These are phyloP conservation scores for Phrynocephalus forsythii DNA, from an alignment of 2,797 vertebrate genomes.

Conservation along the genomic window DNA sequence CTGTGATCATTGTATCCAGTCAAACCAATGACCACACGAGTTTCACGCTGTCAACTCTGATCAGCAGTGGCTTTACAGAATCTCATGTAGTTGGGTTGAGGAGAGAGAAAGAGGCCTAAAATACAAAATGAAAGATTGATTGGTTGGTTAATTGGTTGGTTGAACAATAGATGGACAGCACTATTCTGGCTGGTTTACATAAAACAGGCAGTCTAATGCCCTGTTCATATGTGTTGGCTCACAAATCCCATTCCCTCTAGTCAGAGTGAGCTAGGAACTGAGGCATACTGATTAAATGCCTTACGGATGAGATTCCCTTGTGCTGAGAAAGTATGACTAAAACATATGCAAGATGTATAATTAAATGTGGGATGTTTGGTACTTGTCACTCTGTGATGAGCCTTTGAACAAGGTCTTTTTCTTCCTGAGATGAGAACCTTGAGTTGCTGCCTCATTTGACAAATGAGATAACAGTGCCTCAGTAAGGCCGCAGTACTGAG, in stretches of 20 bases:
- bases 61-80: too few species aligned
- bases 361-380: accelerated
- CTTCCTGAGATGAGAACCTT: not conserved
- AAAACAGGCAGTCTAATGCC: not conserved
- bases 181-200: too few species aligned
- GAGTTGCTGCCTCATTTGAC: slow-evolving; percentile 10
- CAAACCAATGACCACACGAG: too few species aligned
- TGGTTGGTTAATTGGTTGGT: too few species aligned
- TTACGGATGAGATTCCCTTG: accelerated
- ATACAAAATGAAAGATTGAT: too few species aligned
- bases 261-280: not conserved
- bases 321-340: not conserved
- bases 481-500: not conserved
- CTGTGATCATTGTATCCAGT: too few species aligned
- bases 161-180: too few species aligned
- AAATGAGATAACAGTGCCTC: not conserved
- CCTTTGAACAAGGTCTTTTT: not conserved
- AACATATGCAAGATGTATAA: not conserved
- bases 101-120: not conserved
- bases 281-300: not conserved
- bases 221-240: not conserved
- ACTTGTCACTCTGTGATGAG: not conserved
- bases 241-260: not conserved
- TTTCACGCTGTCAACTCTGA: too few species aligned
- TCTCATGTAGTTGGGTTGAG: too few species aligned